Percentiles rank a stretch among this genome's conserved stretches.
Conservation (phyloP, 2,797 vertebrate species). For the Crenichthys baileyi region DNA sequence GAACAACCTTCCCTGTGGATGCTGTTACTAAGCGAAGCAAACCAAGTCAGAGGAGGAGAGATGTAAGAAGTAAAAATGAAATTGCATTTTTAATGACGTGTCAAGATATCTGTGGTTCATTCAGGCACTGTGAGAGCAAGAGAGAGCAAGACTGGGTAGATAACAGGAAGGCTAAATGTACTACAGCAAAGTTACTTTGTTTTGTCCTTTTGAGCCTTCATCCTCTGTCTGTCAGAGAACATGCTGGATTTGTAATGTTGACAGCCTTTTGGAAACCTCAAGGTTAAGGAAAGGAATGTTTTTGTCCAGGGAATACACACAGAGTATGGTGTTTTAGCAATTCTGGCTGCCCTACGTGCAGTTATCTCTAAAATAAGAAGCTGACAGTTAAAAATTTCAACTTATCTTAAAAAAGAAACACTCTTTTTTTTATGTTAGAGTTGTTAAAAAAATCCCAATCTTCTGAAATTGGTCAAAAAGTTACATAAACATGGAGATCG, state of each 20-base stretch:
- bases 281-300: neutral
- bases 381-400: neutral
- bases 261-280: neutral
- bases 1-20: neutral
- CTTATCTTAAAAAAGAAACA: neutral
- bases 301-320: neutral
- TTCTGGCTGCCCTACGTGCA: neutral
- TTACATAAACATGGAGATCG: no score
- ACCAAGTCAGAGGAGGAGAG: neutral
- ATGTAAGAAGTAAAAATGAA: neutral
- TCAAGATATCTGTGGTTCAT: neutral
- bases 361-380: neutral
- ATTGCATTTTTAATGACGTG: neutral
- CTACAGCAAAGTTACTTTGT: neutral
- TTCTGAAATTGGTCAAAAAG: neutral
- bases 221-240: neutral
- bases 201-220: neutral
- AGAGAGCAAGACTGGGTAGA: neutral
- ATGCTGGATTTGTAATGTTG: neutral
- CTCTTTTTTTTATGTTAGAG: neutral
- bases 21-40: neutral
- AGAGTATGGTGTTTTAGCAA: neutral
- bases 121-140: neutral
- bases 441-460: neutral
- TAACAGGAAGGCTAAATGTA: neutral